phyloP scores from a whole-genome alignment of 2,113 vertebrate genomes.

The Psilopogon haemacephalus region DNA sequence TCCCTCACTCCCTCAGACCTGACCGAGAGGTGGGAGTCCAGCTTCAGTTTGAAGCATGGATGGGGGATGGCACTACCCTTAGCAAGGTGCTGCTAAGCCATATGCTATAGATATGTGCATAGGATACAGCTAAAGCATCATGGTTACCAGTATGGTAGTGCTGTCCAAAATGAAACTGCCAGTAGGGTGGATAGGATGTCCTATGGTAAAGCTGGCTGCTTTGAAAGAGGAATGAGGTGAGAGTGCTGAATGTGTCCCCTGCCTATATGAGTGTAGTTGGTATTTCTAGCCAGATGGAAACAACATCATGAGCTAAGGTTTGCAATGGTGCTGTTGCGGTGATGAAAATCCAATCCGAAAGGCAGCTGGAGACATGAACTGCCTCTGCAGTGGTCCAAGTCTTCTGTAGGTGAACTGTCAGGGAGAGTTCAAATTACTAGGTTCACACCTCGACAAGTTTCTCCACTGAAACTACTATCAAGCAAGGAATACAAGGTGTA shows the following conservation, averaged over 20 bases:
- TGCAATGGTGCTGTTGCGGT: background rate
- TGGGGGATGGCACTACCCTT: background rate
- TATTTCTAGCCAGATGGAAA: background rate
- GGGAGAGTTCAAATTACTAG: background rate
- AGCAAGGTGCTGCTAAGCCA: background rate
- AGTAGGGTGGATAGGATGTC: background rate
- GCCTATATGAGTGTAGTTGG: background rate
- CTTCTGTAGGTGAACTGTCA: background rate
- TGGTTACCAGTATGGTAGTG: background rate
- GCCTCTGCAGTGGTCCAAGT: background rate
- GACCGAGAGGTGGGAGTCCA: background rate
- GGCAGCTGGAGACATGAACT: background rate
- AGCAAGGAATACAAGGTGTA: background rate
- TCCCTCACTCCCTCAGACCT: background rate
- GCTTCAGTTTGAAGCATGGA: background rate
- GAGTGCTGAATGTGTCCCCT: background rate
- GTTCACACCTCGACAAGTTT: background rate
- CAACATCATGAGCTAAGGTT: background rate
- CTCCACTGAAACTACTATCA: background rate
- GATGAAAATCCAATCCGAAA: background rate
- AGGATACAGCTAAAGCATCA: rapidly evolving
- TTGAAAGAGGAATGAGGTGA: background rate
- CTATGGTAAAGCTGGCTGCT: background rate
- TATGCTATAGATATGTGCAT: rapidly evolving
- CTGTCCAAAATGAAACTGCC: background rate